Evolutionary conservation across 2,888 invertebrate genomes (phyloP), one percentile per base, ranked within the genome.

Genomic region (Drosophila mercatorum): DNA sequence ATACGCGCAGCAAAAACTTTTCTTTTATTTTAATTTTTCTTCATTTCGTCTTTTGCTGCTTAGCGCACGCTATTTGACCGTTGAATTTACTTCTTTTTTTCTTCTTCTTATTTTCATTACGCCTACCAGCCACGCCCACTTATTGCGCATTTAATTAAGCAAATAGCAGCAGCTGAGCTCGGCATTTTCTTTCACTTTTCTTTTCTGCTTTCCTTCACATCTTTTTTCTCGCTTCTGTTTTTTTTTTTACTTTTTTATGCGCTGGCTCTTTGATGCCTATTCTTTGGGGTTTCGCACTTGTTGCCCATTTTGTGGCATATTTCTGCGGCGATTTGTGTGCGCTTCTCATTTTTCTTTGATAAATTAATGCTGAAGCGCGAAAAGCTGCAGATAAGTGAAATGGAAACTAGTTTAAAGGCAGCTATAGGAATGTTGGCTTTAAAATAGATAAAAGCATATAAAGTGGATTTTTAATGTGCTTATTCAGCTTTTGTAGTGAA

Each of bases 71-170:
- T 67, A 59, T 80, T 75, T 81, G 77, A 64, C 67, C 75, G 64
- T 72, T 75, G 62, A 59, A 41, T 67, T 75, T 55, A 40, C 51
- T 55, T 40, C n/a, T 44, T 65, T 55, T 40, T 17, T 44, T 65
- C 26, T 71, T 22, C 17, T 43, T 49, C 26, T 44, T 49, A 17
- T 56, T 56, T 44, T 55, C 55, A 55, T 55, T 55, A 41, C 28
- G 38, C 28, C 58, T 41, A 51, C 28, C 58, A 14, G 31, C 60
- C 72, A 75, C 75, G 63, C 76, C 72, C 72, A 49, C 70, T 60
- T 60, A 67, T 69, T 75, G 74, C 70, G 82, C 82, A 87, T 84
- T 84, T 84, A 84, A 84, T 84, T 84, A 84, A 76, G 84, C 81
- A 87, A 84, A 84, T 87, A 87, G 84, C 84, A 71, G 69, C 71